These are phyloP conservation scores for Nothoprocta perdicaria DNA, from an alignment of 2,113 vertebrate species.

Conservation along the genomic window DNA sequence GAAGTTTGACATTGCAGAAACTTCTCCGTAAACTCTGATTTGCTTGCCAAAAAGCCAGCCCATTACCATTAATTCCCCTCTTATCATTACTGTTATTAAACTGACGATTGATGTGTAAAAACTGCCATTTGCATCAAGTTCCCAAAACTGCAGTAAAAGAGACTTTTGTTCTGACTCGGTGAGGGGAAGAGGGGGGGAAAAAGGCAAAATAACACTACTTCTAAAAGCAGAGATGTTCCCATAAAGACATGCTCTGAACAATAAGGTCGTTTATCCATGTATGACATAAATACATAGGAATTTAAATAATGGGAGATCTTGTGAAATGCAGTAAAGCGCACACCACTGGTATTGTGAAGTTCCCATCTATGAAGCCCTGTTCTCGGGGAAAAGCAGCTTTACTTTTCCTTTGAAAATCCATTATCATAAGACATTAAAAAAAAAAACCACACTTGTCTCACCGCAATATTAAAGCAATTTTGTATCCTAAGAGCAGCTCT, in stretches of 20 bases:
- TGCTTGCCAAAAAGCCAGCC: constrained; percentile 61
- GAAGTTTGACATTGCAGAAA: constrained; percentile 34
- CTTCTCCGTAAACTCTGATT: constrained; percentile 58
- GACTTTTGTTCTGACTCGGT: constrained; percentile 78
- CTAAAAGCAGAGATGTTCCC: constrained; percentile 70
- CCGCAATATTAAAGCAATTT: constrained; percentile 78
- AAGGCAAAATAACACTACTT: constrained; percentile 65
- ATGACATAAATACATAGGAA: constrained; percentile 78
- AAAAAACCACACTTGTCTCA: constrained; percentile 58
- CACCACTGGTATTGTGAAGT: constrained; percentile 67
- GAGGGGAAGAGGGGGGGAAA: neutral
- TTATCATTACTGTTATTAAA: constrained; percentile 67
- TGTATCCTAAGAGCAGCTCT: constrained; percentile 68
- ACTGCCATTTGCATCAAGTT: constrained; percentile 63
- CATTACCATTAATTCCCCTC: constrained; percentile 57
- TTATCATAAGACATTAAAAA: constrained; percentile 71
- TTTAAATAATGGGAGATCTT: constrained; percentile 78
- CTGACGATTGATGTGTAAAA: constrained; percentile 69
- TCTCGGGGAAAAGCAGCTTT: constrained; percentile 69
- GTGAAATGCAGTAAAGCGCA: constrained; percentile 70
- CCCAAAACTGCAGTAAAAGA: constrained; percentile 73
- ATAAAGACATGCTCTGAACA: constrained; percentile 78
- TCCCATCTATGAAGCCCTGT: constrained; percentile 55
- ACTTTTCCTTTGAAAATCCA: constrained; percentile 73
- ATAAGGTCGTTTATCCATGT: constrained; percentile 76